Evolutionary conservation across 2,888 invertebrate species (phyloP).

Genomic region (Drosophila mettleri): DNA sequence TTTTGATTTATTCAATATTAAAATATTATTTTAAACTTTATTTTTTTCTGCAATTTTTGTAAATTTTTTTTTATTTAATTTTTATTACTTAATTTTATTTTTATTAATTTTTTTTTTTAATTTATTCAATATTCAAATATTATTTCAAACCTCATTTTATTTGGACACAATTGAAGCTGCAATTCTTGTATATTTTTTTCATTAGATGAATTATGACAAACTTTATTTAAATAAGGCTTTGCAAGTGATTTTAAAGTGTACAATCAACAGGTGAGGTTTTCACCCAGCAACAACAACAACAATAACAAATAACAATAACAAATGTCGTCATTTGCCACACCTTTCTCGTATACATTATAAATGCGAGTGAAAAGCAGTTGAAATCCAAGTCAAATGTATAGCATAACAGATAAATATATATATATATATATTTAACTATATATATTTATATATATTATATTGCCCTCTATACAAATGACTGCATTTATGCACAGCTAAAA

Average conservation of each 20-base stretch:
- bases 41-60: too few species aligned
- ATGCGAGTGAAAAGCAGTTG: slow-evolving; percentile 37
- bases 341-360: slow-evolving; percentile 26
- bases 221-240: background rate
- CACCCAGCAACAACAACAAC: slow-evolving; percentile 9
- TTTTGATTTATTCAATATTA: too few species aligned
- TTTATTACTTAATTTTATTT: too few species aligned
- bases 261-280: slow-evolving; percentile 38
- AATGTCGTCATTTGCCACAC: slow-evolving; percentile 55
- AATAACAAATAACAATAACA: slow-evolving; percentile 40
- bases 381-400: slow-evolving; percentile 59
- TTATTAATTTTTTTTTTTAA: too few species aligned
- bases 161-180: background rate
- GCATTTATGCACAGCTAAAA: slow-evolving; percentile 23
- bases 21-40: too few species aligned
- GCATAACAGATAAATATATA: slow-evolving; percentile 2
- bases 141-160: background rate
- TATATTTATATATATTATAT: slow-evolving; percentile 12
- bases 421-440: background rate
- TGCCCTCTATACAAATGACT: slow-evolving; percentile 63
- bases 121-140: background rate
- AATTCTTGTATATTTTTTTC: background rate
- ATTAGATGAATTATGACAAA: background rate
- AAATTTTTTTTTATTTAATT: too few species aligned
- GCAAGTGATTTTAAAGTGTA: slow-evolving; percentile 1